These are phyloP conservation scores for Cacoxenus indagator DNA, from an alignment of 2,888 invertebrate genomes.

Conservation along the genomic window DNA sequence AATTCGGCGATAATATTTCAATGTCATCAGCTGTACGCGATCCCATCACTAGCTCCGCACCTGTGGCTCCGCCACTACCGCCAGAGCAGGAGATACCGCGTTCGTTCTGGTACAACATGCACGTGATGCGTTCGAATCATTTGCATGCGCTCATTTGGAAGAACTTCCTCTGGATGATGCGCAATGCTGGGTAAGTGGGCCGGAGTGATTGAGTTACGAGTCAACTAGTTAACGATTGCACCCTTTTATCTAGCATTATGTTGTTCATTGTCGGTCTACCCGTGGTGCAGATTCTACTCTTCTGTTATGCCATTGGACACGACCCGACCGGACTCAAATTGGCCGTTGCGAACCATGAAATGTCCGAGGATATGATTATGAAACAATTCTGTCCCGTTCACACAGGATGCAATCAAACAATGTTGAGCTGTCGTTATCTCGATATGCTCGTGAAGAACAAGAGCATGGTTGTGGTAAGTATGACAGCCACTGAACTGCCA, in stretches of 20 bases:
- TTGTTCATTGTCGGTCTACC: conserved; percentile 89
- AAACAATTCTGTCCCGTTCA: conserved; percentile 72
- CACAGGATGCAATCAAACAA: conserved; percentile 75
- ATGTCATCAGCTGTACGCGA: conserved; percentile 80
- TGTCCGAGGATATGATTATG: conserved; percentile 72
- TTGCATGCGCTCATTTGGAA: conserved; percentile 90
- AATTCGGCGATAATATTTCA: conserved; percentile 88
- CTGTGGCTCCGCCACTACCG: conserved; percentile 76
- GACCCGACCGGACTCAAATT: conserved; percentile 83
- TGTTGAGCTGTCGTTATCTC: conserved; percentile 85
- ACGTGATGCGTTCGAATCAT: conserved; percentile 78
- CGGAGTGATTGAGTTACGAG: conserved; percentile 21
- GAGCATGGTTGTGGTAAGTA: conserved; percentile 78
- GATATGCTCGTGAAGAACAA: conserved; percentile 78
- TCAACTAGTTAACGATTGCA: conserved; percentile 7
- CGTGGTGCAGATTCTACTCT: conserved; percentile 86
- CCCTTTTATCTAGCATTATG: conserved; percentile 76
- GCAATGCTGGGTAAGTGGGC: conserved; percentile 81
- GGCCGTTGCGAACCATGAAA: conserved; percentile 86
- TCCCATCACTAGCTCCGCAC: conserved; percentile 75
- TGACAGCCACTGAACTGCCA: not conserved
- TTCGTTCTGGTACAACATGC: conserved; percentile 74
- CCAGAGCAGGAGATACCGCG: conserved; percentile 77
- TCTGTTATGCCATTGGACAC: conserved; percentile 91
- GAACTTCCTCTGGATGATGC: conserved; percentile 87